These are phyloP conservation scores for Babyrousa celebensis DNA, from an alignment of 2,797 vertebrate species.

Conservation along the genomic window DNA sequence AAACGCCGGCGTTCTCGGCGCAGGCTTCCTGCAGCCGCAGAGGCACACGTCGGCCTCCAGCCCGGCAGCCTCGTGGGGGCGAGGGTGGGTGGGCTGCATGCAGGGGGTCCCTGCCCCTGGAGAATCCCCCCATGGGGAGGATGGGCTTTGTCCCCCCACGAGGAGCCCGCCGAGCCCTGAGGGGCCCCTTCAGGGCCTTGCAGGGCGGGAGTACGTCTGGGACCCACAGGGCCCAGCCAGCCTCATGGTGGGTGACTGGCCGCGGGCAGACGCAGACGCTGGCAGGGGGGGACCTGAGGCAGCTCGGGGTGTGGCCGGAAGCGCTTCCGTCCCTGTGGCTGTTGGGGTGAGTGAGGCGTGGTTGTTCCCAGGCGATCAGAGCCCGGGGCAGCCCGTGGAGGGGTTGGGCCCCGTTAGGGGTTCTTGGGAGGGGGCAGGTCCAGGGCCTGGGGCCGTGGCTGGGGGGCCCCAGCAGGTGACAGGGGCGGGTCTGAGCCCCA, in stretches of 20 bases:
- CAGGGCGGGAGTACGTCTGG: neutral
- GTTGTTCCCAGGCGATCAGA: neutral
- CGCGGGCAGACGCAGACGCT: neutral
- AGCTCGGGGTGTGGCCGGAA: fast-evolving
- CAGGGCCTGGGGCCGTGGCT: neutral
- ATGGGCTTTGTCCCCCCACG: neutral
- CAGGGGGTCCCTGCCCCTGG: neutral
- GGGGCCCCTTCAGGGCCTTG: neutral
- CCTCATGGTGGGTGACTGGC: neutral
- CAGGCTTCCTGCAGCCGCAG: neutral
- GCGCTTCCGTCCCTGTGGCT: neutral
- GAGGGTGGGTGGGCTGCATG: fast-evolving
- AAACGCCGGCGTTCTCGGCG: neutral
- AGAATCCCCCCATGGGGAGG: neutral
- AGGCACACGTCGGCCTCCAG: neutral
- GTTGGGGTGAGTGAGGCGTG: no score
- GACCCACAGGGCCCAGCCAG: neutral
- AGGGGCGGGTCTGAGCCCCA: neutral
- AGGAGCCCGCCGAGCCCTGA: neutral
- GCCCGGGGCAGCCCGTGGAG: neutral
- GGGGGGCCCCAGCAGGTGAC: no score
- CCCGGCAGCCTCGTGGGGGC: no score
- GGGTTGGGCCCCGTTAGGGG: neutral
- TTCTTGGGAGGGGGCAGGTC: neutral
- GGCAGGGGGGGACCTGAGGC: no score